phyloP scores from a whole-genome alignment of 2,888 invertebrate species.

The Saturnia pavonia region DNA sequence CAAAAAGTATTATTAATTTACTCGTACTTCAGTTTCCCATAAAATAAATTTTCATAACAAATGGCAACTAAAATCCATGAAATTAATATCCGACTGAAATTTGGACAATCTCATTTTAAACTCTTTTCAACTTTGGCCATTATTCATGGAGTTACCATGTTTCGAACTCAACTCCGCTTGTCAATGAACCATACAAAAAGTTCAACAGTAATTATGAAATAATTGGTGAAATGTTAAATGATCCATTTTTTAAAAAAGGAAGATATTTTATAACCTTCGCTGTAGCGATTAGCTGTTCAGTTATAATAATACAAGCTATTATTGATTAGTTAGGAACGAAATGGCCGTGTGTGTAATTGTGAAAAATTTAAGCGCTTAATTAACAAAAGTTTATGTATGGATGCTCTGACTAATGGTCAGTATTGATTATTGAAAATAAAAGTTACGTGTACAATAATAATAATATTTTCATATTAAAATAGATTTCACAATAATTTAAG shows the following conservation, averaged over 20 bases:
- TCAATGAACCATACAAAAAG: slow-evolving; percentile 56
- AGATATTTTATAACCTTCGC: too few species aligned
- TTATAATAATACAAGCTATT: too few species aligned
- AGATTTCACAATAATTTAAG: too few species aligned
- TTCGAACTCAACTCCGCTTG: slow-evolving; percentile 52
- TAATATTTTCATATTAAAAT: not conserved
- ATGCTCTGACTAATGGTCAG: too few species aligned
- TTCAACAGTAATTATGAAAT: slow-evolving; percentile 30
- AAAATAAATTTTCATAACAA: slow-evolving; percentile 46
- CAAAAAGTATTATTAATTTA: not conserved
- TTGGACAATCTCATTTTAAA: slow-evolving; percentile 67
- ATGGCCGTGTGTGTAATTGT: too few species aligned
- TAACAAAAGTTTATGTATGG: too few species aligned
- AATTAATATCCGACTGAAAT: slow-evolving; percentile 66
- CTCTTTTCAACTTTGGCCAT: slow-evolving; percentile 69
- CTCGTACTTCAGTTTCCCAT: slow-evolving; percentile 5
- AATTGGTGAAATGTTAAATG: slow-evolving; percentile 17
- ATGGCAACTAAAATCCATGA: slow-evolving; percentile 50
- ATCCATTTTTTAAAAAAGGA: too few species aligned
- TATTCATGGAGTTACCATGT: slow-evolving; percentile 61
- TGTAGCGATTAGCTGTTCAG: too few species aligned
- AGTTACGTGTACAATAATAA: not conserved
- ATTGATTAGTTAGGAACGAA: too few species aligned
- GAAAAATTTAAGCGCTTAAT: too few species aligned
- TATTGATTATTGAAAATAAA: too few species aligned